These are phyloP conservation scores for Phaedon cochleariae DNA, from an alignment of 2,888 invertebrate genomes.

Conservation along the genomic window DNA sequence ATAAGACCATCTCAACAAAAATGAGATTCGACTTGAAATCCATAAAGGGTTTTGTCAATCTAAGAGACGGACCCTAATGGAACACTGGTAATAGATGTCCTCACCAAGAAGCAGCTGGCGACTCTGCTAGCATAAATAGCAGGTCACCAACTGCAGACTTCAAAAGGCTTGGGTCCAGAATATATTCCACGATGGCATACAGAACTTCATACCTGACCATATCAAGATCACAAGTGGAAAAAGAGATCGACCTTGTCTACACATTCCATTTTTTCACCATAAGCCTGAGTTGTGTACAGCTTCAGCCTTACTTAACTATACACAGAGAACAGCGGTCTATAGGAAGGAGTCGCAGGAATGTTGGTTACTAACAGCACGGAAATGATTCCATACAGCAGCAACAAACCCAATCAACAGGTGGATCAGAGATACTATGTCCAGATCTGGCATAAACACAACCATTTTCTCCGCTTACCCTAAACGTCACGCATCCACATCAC, in stretches of 20 bases:
- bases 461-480: slow-evolving; percentile 22
- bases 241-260: slow-evolving; percentile 14
- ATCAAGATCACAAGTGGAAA: slow-evolving; percentile 8
- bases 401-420: slow-evolving; percentile 39
- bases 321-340: slow-evolving; percentile 13
- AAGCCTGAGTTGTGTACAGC: slow-evolving; percentile 35
- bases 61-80: too few species aligned
- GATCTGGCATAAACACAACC: slow-evolving; percentile 34
- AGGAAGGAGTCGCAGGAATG: not conserved
- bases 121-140: slow-evolving; percentile 43
- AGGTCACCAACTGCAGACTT: slow-evolving; percentile 36
- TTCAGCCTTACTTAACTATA: slow-evolving; percentile 26
- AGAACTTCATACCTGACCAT: not conserved
- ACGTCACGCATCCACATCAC: slow-evolving; percentile 29
- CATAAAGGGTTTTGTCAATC: too few species aligned
- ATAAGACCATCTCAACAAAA: too few species aligned
- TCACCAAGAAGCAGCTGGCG: slow-evolving; percentile 5
- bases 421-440: slow-evolving; percentile 30
- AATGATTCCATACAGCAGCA: slow-evolving; percentile 24
- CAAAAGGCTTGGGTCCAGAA: slow-evolving; percentile 32
- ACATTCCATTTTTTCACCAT: slow-evolving; percentile 31
- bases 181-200: not conserved
- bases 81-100: too few species aligned
- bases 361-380: slow-evolving; percentile 20
- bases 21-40: too few species aligned